Percentiles rank a stretch among this genome's conserved stretches.
Evolutionary conservation across 64 coral and sea anemone genomes (phyloP).

Genomic region (Anthopleura sola): DNA sequence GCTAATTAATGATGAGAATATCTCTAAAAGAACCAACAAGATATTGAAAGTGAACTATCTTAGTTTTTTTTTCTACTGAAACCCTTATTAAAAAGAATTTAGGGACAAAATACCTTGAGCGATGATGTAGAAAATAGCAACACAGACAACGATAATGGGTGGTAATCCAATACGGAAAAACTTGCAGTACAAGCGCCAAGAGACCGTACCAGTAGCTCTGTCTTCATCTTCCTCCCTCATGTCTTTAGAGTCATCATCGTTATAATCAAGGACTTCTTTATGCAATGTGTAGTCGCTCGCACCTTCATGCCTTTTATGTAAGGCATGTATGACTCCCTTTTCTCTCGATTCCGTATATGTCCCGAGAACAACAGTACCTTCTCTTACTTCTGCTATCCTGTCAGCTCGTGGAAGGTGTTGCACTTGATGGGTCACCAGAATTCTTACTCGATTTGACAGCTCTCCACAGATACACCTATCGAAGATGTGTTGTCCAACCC

Average conservation of each 20-base stretch:
- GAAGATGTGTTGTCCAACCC: neutral
- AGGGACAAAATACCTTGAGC: neutral
- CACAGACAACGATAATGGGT: neutral
- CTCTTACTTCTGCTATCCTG: neutral
- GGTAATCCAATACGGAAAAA: slow-evolving; percentile 11
- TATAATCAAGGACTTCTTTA: neutral
- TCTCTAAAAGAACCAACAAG: no score
- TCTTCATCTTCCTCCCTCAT: slow-evolving; percentile 27
- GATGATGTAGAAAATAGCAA: neutral
- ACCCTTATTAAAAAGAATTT: no score
- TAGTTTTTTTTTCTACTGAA: no score
- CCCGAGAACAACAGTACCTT: neutral
- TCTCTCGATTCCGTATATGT: neutral
- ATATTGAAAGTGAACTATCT: no score
- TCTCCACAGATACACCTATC: neutral
- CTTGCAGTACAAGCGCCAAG: slow-evolving; percentile 32
- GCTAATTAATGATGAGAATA: no score
- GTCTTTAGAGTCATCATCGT: neutral
- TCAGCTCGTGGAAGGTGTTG: neutral
- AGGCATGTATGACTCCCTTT: neutral
- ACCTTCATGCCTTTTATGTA: neutral
- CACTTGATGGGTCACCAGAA: no score
- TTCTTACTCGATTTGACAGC: no score
- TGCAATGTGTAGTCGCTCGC: neutral
- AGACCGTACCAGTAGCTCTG: slow-evolving; percentile 21